Evolutionary conservation across 2,113 vertebrate genomes (phyloP).

Genomic region (Heloderma charlesbogerti): DNA sequence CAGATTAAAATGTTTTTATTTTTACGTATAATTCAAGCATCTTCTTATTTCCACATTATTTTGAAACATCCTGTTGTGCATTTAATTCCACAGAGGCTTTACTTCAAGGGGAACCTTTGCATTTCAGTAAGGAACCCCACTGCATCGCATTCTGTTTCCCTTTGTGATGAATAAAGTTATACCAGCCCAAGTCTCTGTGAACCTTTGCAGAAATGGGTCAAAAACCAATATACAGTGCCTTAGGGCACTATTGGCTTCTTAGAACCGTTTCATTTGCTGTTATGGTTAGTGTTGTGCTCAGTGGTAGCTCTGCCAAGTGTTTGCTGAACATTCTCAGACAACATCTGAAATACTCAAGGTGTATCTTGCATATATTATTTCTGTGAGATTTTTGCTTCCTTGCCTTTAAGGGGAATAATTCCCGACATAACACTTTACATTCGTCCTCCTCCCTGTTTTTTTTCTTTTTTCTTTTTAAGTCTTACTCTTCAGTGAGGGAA

Average conservation of each 20-base stretch:
- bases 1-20: neutral
- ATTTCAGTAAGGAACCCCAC: neutral
- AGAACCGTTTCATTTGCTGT: neutral
- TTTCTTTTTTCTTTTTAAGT: neutral
- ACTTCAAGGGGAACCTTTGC: neutral
- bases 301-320: accelerated
- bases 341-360: constrained; percentile 13
- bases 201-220: neutral
- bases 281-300: accelerated
- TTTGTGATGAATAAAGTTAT: neutral
- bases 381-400: constrained; percentile 1
- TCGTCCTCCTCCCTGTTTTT: neutral
- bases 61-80: neutral
- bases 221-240: neutral
- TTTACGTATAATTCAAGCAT: neutral
- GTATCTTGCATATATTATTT: constrained; percentile 12
- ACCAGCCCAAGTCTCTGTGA: neutral
- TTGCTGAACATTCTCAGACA: neutral
- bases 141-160: neutral
- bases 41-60: neutral
- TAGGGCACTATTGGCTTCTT: neutral
- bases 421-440: neutral
- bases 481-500: neutral
- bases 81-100: neutral
- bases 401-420: neutral